These are phyloP conservation scores for Aradophagus sp. DNA, from an alignment of 1,140 invertebrate genomes.

Conservation along the genomic window DNA sequence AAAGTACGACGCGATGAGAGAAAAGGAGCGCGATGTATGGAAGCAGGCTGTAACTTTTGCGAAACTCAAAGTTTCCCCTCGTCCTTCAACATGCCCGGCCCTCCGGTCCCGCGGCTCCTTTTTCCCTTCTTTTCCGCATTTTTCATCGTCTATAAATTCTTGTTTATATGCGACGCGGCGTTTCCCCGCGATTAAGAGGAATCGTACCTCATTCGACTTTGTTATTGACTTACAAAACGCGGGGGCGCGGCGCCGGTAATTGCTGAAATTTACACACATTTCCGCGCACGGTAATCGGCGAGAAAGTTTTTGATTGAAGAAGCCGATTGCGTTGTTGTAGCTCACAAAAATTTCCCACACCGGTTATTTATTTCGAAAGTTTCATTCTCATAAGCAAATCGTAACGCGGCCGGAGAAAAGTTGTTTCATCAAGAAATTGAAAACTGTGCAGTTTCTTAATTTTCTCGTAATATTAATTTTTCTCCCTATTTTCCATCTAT, in stretches of 20 bases:
- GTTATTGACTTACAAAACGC: constrained; percentile 32
- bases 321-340: not conserved
- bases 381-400: no score
- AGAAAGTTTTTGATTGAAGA: constrained; percentile 13
- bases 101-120: constrained; percentile 3
- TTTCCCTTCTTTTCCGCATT: constrained; percentile 60
- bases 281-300: constrained; percentile 13
- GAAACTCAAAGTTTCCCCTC: constrained; percentile 66
- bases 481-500: no score
- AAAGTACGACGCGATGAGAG: constrained; percentile 21
- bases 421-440: no score
- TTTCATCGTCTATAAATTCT: constrained; percentile 74
- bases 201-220: constrained; percentile 44
- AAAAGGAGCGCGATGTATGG: constrained; percentile 43
- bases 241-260: constrained; percentile 11
- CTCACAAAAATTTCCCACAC: not conserved
- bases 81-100: constrained; percentile 22
- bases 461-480: no score
- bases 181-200: constrained; percentile 68
- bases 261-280: constrained; percentile 33
- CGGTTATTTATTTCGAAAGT: no score
- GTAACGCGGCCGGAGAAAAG: no score
- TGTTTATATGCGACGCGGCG: constrained; percentile 73
- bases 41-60: constrained; percentile 63
- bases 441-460: no score